phyloP scores from a whole-genome alignment of 2,797 vertebrate genomes.

The Hoplostethus mediterraneus region DNA sequence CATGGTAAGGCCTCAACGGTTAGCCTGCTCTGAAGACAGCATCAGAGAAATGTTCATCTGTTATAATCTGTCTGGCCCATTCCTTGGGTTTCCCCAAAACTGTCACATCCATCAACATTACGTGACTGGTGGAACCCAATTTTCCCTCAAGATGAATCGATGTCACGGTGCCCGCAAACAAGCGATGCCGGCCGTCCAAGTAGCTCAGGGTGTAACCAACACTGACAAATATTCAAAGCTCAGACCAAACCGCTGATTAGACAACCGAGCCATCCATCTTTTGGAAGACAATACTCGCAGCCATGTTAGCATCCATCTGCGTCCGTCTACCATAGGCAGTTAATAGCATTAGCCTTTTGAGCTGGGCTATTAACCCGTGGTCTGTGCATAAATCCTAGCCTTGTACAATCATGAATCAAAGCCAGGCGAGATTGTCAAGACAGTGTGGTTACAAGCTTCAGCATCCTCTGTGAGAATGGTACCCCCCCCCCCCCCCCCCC shows the following conservation, averaged over 20 bases:
- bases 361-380: constrained; percentile 53
- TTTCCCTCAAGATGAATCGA: constrained; percentile 67
- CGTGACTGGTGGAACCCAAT: constrained; percentile 61
- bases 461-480: constrained; percentile 16
- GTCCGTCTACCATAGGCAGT: constrained; percentile 71
- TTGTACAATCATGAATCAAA: constrained; percentile 72
- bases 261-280: constrained; percentile 71
- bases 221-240: constrained; percentile 74
- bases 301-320: constrained; percentile 71
- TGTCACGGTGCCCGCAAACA: constrained; percentile 60
- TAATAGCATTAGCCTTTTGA: constrained; percentile 81
- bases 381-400: constrained; percentile 53
- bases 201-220: constrained; percentile 56
- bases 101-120: constrained; percentile 77
- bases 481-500: background rate
- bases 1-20: constrained; percentile 21
- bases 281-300: constrained; percentile 43
- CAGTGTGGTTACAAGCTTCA: constrained; percentile 18
- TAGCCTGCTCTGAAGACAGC: constrained; percentile 39
- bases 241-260: constrained; percentile 66
- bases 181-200: constrained; percentile 59
- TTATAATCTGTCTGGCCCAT: constrained; percentile 64
- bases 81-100: constrained; percentile 53
- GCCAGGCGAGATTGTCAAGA: constrained; percentile 45
- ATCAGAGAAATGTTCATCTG: constrained; percentile 63